Evolutionary conservation across 1,140 invertebrate genomes (phyloP), one percentile per base, ranked within the genome.

Genomic region (Drosophila pruinosa): DNA sequence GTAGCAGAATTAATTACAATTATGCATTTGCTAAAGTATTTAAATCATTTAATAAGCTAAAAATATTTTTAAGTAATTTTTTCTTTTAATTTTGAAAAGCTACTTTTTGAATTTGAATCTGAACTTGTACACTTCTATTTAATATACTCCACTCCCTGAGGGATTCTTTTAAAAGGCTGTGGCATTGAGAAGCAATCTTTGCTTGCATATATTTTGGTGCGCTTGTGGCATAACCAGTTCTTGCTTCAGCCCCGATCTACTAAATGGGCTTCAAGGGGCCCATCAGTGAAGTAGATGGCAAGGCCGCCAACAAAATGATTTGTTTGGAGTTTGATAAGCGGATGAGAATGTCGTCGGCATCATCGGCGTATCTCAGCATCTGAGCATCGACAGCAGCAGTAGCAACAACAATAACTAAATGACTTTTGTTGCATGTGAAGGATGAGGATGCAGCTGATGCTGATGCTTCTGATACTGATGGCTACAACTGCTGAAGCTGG

Each of bases 311-410:
- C 82, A 78, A 86, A 86, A 88, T 86, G 82, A 86, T 86, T 86
- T 86, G 81, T 81, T 86, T 88, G 78, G 65, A 81, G 81, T 86
- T 86, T 86, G 80, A 89, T 89, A 90, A 90, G 78, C 89, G 89
- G 89, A 90, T 90, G 89, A 76, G 80, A 82, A 88, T 90, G 89
- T 90, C 89, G 75, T 61, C 63, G 63, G 72, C 78, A 72, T 72
- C 78, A 75, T 62, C 63, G 45, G 24, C 39, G 65, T 47, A 75
- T 75, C 72, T 58, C 56, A 70, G 54, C 64, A 81, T 67, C 69
- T 57, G 54, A 72, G 54, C 54, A 63, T 28, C 65, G 43, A 47
- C 43, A 26, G 22, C 43, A 14, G 21, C 43, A 47, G 43, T n/a
- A 41, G 59, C 81, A 53, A 74, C 78, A 88, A 88, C 88, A 78